Base-by-base conservation (phyloP, 1,140 invertebrate genomes). In the Helicoverpa zea region DNA sequence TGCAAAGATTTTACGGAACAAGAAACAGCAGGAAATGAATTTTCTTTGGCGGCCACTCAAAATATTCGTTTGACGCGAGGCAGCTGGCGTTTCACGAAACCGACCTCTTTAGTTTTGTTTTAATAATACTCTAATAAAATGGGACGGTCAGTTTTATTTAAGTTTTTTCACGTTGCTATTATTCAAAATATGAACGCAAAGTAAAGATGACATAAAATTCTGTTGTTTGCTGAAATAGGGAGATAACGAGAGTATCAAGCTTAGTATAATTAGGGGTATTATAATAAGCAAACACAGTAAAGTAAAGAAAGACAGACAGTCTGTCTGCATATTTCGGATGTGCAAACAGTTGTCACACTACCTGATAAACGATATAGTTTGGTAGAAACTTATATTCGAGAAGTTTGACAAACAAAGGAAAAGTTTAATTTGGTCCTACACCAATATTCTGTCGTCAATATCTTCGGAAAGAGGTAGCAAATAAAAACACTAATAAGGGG, bases 41-140 rank as follows among this genome's bases (percentile, higher is more conserved):
- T 80, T 80, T 75, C 70, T 75, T 75, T 75, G 70, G 47, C 47
- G 72, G 16, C 70, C 72, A 75, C 79, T 80, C 70, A 72, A 66
- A 75, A 75, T 72, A 75, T 74, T 75, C 70, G 72, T 80, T 80
- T 80, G 79, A 75, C 49, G 79, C 59, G 61, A 47, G 30, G 56
- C 79, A 66, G 72, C 79, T 63, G 66, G 14, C 59, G 61, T 13
- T 64, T 35, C 35, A 13, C 18, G 14, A 47, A 49, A 61, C 68
- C 56, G 47, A 73, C 23, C 58, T 73, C 56, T 79, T 73, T 72
- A 73, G 68, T 72, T 80, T 80, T 68, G 68, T 80, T 73, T 80
- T 74, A 72, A 54, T 80, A 80, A 63, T 70, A 59, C 68, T 73
- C 59, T n/a, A 52, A 73, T 73, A 73, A 43, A 73, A 58, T 18